Conservation (phyloP, 1,140 invertebrate species). For the Odontomachus brunneus region DNA sequence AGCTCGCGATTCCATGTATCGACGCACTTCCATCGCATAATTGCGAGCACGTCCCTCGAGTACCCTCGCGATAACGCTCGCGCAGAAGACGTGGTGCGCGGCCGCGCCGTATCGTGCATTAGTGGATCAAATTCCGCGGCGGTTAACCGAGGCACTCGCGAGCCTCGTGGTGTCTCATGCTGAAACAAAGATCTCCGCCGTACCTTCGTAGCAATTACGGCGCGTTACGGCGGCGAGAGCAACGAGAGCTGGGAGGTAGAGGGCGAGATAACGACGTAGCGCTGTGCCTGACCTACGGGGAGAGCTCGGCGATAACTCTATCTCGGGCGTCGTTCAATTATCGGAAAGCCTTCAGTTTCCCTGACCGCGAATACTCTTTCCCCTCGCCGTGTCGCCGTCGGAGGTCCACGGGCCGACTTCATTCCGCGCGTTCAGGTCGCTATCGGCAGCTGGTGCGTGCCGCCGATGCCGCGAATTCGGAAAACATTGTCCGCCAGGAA, state of each 20-base stretch:
- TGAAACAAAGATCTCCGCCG: slow-evolving; percentile 66
- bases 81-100: too few species aligned
- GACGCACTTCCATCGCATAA: slow-evolving; percentile 68
- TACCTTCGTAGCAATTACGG: slow-evolving; percentile 44
- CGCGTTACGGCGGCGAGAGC: too few species aligned
- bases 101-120: slow-evolving; percentile 67
- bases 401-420: too few species aligned
- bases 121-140: slow-evolving; percentile 60
- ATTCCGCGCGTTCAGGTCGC: slow-evolving; percentile 9
- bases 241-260: too few species aligned
- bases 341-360: slow-evolving; percentile 64
- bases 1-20: slow-evolving; percentile 65
- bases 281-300: neutral
- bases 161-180: neutral
- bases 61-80: slow-evolving; percentile 63
- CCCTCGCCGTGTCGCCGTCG: neutral
- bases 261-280: too few species aligned
- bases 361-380: slow-evolving; percentile 45
- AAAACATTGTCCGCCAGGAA: slow-evolving; percentile 58
- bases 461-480: slow-evolving; percentile 26
- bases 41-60: slow-evolving; percentile 67
- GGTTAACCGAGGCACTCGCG: slow-evolving; percentile 59
- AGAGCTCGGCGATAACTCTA: neutral
- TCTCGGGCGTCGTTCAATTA: slow-evolving; percentile 59
- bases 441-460: slow-evolving; percentile 14